Base-by-base conservation (phyloP, 2,797 vertebrate species). In the Sardinella longiceps region DNA sequence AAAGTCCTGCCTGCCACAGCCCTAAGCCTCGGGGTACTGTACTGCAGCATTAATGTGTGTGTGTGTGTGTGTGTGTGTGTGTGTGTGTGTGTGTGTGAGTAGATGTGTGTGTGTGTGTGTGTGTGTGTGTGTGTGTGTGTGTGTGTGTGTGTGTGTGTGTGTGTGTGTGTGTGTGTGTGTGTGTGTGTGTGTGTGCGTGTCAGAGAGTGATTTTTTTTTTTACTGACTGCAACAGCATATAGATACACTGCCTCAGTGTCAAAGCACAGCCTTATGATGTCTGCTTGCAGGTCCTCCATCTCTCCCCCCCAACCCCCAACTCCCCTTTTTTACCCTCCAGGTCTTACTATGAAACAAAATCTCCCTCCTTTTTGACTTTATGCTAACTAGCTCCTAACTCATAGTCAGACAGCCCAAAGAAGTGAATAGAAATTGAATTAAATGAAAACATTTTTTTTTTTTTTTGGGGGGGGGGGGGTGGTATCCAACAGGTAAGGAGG, bases 1-100 rank as follows among this genome's bases (percentile, higher is more conserved):
- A 82, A 87, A 87, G 74, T 85, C 50, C 81, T 80, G 12, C 50
- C 81, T 80, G 12, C 58, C 81, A 80, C 70, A 85, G 77, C 56
- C 23, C 37, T 12, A 10, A 84, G 82, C 3, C 63, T 56, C 37
- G n/a, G 70, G 37, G 37, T 43, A 37, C 7, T 1, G 37, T 37
- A 37, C 37, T 77, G 37, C 39, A 23, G 70, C 18, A 18, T 23
- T 2, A 30, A 5, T 60, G 58, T 60, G 5, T 60, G 58, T 60
- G 58, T n/a, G 58, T 25, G 58, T n/a, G 58, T 5, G n/a, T n/a
- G 63, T 33, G 63, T 3, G 5, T n/a, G 58, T 56, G 53, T 56
- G 53, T 20, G 53, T 20, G 53, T 56, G 53, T 56, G 53, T 56
- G 53, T 56, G 51, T 56, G 51, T 56, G 51, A 10, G 51, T 56